Evolutionary conservation across 2,888 invertebrate genomes (phyloP).

Genomic region (Polyommatus icarus): DNA sequence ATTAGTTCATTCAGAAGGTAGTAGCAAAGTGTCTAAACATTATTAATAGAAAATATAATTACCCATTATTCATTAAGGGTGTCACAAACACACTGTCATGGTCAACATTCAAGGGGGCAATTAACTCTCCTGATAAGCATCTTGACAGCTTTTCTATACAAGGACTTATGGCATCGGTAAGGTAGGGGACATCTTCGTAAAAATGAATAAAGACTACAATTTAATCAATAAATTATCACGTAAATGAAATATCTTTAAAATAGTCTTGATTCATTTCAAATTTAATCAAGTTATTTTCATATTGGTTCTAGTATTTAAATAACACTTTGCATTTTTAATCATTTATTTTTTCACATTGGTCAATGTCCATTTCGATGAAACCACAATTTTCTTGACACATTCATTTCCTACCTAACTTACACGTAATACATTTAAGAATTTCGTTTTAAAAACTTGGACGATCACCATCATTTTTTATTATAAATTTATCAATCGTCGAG

Average conservation of each 20-base stretch:
- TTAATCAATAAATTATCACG: not conserved
- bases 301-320: conserved; percentile 51
- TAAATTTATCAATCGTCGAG: conserved; percentile 32
- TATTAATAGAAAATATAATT: conserved; percentile 77
- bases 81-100: conserved; percentile 73
- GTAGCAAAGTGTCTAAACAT: conserved; percentile 69
- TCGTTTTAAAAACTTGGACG: conserved; percentile 33
- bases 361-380: conserved; percentile 63
- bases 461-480: conserved; percentile 20
- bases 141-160: conserved; percentile 72
- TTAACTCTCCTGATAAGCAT: conserved; percentile 72
- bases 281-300: conserved; percentile 50
- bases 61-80: conserved; percentile 76
- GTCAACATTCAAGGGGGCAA: conserved; percentile 63
- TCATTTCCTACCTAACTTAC: conserved; percentile 47
- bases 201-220: conserved; percentile 25
- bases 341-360: conserved; percentile 79
- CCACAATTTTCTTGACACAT: conserved; percentile 62
- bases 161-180: conserved; percentile 33
- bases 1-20: conserved; percentile 76
- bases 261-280: conserved; percentile 18
- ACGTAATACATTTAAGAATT: conserved; percentile 38
- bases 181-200: conserved; percentile 12
- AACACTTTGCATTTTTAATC: conserved; percentile 62
- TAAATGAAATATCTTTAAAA: not conserved